These are phyloP conservation scores for Myocastor coypus DNA, from an alignment of 2,113 vertebrate genomes.

Conservation along the genomic window DNA sequence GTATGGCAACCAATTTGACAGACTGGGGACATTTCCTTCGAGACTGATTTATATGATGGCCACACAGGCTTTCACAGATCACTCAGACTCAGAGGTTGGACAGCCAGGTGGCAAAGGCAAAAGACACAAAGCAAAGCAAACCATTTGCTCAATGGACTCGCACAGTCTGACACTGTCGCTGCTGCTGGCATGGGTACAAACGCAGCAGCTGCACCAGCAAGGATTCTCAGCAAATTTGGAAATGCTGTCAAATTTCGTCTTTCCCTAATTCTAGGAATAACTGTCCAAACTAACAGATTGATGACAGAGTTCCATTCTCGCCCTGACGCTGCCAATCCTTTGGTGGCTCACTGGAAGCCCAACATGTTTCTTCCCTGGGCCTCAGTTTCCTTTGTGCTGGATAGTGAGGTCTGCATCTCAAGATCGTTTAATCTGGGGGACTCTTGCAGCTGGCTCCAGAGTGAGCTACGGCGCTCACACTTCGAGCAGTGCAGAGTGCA, in stretches of 20 bases:
- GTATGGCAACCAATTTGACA: background rate
- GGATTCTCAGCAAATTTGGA: background rate
- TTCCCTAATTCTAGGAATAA: conserved; percentile 27
- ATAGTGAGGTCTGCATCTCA: background rate
- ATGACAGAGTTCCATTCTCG: background rate
- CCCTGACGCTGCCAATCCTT: background rate
- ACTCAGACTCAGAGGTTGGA: background rate
- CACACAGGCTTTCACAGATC: background rate
- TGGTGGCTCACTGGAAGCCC: background rate
- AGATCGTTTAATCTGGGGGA: background rate
- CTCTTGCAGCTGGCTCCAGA: background rate
- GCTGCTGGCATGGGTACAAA: background rate
- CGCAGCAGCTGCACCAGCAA: background rate
- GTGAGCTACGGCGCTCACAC: background rate
- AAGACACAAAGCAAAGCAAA: background rate
- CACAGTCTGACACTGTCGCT: background rate
- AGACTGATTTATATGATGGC: background rate
- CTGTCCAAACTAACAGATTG: conserved; percentile 1
- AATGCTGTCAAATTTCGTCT: conserved; percentile 46
- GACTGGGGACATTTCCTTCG: background rate
- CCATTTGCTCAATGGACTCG: background rate
- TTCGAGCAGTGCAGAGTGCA: background rate
- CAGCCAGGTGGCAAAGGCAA: background rate
- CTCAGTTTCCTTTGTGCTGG: conserved; percentile 27
- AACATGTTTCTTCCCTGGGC: background rate